Evolutionary conservation across 2,113 vertebrate genomes (phyloP).

Genomic region (Neolamprologus devosi): DNA sequence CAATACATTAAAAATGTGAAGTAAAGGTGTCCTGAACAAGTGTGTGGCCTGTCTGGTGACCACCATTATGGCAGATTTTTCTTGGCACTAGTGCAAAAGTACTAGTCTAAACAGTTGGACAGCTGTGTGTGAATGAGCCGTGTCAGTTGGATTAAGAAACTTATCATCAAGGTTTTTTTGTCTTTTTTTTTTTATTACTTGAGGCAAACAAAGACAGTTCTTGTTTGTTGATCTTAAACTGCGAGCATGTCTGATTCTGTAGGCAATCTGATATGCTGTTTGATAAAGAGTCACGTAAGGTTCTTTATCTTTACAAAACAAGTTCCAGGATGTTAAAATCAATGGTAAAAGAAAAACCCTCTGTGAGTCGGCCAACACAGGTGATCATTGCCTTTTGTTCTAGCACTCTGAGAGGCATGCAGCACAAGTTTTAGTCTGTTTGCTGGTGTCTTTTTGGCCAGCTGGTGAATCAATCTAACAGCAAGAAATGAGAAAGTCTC

Average conservation of each 20-base stretch:
- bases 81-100: not conserved
- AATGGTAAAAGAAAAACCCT: not conserved
- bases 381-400: conserved; percentile 4
- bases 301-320: not conserved
- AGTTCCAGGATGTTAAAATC: not conserved
- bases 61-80: not conserved
- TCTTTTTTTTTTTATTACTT: not conserved
- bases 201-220: not conserved
- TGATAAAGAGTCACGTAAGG: not conserved
- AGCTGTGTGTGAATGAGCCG: not conserved
- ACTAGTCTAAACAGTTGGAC: not conserved
- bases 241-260: not conserved
- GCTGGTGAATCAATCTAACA: not conserved
- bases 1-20: not conserved
- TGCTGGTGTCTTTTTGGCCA: not conserved
- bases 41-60: not conserved
- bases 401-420: not conserved
- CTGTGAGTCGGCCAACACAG: not conserved
- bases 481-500: not conserved
- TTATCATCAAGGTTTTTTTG: not conserved
- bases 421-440: not conserved
- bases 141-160: not conserved
- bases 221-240: not conserved
- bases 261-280: not conserved
- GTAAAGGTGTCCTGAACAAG: not conserved